Conservation (phyloP, 2,113 vertebrate genomes). For the Grus americana region DNA sequence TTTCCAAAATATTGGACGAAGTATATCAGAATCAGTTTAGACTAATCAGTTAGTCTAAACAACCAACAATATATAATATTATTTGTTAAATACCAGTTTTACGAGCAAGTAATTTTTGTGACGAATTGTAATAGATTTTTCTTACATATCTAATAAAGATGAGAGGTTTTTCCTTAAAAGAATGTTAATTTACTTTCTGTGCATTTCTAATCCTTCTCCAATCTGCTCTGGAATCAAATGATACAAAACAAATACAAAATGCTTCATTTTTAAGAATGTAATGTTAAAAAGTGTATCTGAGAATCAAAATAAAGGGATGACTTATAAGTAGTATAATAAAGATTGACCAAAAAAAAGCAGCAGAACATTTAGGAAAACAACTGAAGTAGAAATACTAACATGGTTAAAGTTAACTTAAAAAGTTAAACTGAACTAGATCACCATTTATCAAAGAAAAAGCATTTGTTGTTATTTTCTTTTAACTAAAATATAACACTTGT, state of each 20-base stretch:
- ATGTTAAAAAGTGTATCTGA: not conserved
- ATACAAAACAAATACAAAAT: not conserved
- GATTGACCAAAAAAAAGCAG: not conserved
- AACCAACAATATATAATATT: not conserved
- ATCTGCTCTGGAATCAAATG: not conserved
- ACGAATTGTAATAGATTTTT: not conserved
- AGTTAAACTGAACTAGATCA: not conserved
- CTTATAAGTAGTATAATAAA: not conserved
- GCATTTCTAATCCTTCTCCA: not conserved
- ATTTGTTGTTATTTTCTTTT: not conserved
- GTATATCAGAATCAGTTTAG: not conserved
- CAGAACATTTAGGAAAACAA: not conserved
- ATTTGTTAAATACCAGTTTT: not conserved
- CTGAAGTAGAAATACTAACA: not conserved
- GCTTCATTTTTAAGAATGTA: not conserved
- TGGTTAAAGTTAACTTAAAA: not conserved
- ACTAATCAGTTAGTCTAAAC: not conserved
- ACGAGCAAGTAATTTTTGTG: not conserved
- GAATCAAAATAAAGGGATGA: not conserved
- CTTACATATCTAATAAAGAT: not conserved
- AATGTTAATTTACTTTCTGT: not conserved
- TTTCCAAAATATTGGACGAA: not conserved
- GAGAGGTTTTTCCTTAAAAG: rapidly evolving
- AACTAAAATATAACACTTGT: not conserved
- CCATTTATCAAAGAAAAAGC: not conserved